Percentiles rank a stretch among this genome's conserved stretches.
Evolutionary conservation across 2,797 vertebrate species (phyloP).

Genomic region (Cirrhinus molitorella): DNA sequence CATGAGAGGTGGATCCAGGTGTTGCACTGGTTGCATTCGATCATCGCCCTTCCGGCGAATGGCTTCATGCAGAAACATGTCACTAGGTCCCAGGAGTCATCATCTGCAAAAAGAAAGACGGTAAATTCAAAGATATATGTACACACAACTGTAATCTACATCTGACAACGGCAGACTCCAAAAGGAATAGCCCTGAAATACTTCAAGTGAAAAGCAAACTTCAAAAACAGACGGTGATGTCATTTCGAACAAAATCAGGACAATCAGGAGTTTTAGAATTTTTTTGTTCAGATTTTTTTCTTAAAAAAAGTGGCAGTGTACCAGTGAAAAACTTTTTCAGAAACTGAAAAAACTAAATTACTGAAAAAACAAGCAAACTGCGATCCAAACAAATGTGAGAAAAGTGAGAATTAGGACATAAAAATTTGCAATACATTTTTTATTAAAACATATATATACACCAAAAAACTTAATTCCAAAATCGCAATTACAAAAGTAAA

Average conservation of each 20-base stretch:
- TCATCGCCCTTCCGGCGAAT: slow-evolving; percentile 95
- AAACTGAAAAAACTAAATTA: too few relatives aligned
- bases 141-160: neutral
- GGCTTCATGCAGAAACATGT: slow-evolving; percentile 99
- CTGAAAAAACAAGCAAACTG: too few relatives aligned
- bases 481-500: too few relatives aligned
- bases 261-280: too few relatives aligned
- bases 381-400: too few relatives aligned
- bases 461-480: too few relatives aligned
- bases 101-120: slow-evolving; percentile 78
- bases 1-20: slow-evolving; percentile 99
- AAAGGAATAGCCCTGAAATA: neutral
- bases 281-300: too few relatives aligned
- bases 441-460: too few relatives aligned
- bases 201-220: neutral
- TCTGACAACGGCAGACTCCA: neutral
- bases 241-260: neutral
- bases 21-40: slow-evolving; percentile 94
- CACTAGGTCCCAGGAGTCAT: slow-evolving; percentile 97
- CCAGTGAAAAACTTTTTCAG: neutral
- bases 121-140: neutral
- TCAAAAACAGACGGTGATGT: neutral
- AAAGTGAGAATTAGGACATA: too few relatives aligned
- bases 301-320: too few relatives aligned
- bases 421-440: too few relatives aligned